These are phyloP conservation scores for Eurytoma californica DNA, from an alignment of 2,888 invertebrate species.

Conservation along the genomic window DNA sequence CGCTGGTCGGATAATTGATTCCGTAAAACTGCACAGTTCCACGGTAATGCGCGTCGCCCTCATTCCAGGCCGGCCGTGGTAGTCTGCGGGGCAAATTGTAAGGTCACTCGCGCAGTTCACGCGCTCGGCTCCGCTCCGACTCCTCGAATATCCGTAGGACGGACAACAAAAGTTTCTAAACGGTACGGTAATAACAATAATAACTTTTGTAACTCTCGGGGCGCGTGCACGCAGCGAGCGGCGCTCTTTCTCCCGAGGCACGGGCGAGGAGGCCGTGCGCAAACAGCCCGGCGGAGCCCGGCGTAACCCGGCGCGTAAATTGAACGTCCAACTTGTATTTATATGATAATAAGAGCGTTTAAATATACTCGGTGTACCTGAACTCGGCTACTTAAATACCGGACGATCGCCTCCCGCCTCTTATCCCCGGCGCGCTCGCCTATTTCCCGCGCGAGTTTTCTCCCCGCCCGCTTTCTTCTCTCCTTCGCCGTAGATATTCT, in stretches of 20 bases:
- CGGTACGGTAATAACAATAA: constrained; percentile 74
- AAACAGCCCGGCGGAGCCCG: constrained; percentile 44
- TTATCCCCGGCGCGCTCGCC: background rate
- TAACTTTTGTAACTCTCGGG: constrained; percentile 73
- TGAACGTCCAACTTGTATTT: constrained; percentile 75
- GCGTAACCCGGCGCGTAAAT: constrained; percentile 71
- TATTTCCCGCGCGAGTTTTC: constrained; percentile 12
- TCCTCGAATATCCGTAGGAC: constrained; percentile 64
- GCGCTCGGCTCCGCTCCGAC: background rate
- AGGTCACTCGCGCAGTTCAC: constrained; percentile 13
- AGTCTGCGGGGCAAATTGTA: constrained; percentile 1
- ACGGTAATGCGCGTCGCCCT: background rate
- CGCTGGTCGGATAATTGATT: constrained; percentile 45
- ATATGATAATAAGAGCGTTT: constrained; percentile 75
- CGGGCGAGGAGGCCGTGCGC: constrained; percentile 34
- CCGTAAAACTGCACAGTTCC: constrained; percentile 27
- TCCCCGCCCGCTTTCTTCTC: constrained; percentile 11
- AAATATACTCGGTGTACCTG: constrained; percentile 73
- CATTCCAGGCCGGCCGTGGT: background rate
- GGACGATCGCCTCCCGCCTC: constrained; percentile 66
- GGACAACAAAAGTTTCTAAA: constrained; percentile 74
- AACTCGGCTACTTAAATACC: constrained; percentile 73
- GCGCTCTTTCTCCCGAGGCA: background rate
- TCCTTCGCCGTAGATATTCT: constrained; percentile 37
- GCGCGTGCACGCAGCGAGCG: constrained; percentile 59